Percentiles rank a stretch among this genome's conserved stretches.
These are phyloP conservation scores for Tryphoninae sp. DNA, from an alignment of 2,888 invertebrate species.

Conservation along the genomic window DNA sequence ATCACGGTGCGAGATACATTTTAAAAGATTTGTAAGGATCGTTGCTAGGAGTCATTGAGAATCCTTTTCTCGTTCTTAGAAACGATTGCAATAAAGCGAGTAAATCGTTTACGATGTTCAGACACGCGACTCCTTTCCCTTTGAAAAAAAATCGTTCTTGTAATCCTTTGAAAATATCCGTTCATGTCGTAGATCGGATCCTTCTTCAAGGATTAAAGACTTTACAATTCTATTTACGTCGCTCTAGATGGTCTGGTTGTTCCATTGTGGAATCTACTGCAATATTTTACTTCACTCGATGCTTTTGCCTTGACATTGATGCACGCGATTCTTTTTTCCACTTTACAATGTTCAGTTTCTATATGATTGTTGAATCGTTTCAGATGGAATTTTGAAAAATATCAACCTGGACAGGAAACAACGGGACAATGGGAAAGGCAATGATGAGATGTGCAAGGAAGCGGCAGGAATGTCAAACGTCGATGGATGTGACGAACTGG, in stretches of 20 bases:
- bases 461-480: not conserved
- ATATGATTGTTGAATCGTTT: conserved; percentile 13
- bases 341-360: not conserved
- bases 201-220: conserved; percentile 60
- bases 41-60: conserved; percentile 50
- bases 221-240: conserved; percentile 59
- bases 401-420: not conserved
- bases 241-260: conserved; percentile 29
- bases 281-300: conserved; percentile 68
- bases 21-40: conserved; percentile 8
- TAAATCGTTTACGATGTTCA: conserved; percentile 43
- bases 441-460: conserved; percentile 2
- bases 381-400: conserved; percentile 31
- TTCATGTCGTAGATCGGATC: conserved; percentile 39
- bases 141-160: not conserved
- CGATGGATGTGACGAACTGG: conserved; percentile 16
- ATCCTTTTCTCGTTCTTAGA: conserved; percentile 44
- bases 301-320: conserved; percentile 74
- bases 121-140: not conserved
- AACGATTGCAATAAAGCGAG: conserved; percentile 44
- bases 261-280: not conserved
- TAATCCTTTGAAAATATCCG: conserved; percentile 16
- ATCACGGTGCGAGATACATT: conserved; percentile 3
- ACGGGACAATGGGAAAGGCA: not conserved
- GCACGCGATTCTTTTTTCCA: conserved; percentile 23